Evolutionary conservation across 2,888 invertebrate species (phyloP), one percentile per base, ranked within the genome.

Genomic region (Limnephilus marmoratus): DNA sequence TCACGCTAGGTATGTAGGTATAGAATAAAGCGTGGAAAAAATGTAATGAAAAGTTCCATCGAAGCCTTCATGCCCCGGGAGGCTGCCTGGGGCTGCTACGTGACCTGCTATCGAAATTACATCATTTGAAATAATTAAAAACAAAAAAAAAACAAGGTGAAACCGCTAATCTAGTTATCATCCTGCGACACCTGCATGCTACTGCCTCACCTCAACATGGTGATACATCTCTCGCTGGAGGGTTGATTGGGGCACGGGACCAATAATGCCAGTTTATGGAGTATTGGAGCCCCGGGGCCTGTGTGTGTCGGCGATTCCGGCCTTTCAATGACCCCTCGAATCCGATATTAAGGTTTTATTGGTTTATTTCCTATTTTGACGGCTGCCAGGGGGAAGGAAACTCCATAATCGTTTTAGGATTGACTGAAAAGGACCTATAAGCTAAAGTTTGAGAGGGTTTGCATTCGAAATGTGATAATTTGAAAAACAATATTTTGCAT

Each of bases 291-390:
- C 37, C 81, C 81, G 11, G 80, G 18, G 31, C 31, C 53, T 81
- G 31, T 68, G 81, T 80, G 24, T 24, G 37, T 80, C 80, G 88
- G 80, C 41, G 88, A 89, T 89, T 87, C 80, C 24, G 88, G 81
- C 5, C 34, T 89, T 80, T 41, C 9, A 89, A 89, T 89, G 88
- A 89, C 88, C 88, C 88, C 18, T 41, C 41, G 80, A 89, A 68
- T 80, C n/a, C 88, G 41, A 80, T 89, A 89, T 89, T 89, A 89
- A 89, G 88, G 80, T 89, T 89, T 89, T 89, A 89, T 89, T 89
- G 88, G 88, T 80, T 89, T 89, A 89, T 89, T 89, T 89, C 88
- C 88, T 89, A 81, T 89, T 80, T 89, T 80, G 88, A 89, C 80
- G 45, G 81, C 24, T 80, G 12, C 31, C 24, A 29, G 88, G 18